Evolutionary conservation across 2,113 vertebrate genomes (phyloP), one percentile per base, ranked within the genome.

Genomic region (Lophius piscatorius): DNA sequence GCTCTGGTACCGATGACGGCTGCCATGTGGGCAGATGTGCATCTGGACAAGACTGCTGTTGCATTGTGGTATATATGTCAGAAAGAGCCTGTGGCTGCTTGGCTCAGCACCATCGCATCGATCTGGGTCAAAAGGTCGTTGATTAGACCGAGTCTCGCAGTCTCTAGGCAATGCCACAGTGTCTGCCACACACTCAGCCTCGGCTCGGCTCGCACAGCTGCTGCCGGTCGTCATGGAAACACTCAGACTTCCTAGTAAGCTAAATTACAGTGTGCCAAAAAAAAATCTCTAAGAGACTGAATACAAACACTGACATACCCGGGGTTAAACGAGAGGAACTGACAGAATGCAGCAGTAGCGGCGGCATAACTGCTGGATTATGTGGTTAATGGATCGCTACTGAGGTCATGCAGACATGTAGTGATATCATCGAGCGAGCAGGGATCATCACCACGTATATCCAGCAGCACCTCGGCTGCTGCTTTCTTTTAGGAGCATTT

Each of bases 51-150:
- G 29, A 31, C 29, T n/a, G n/a, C 66, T 20, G 11, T 59, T 3
- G 5, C 4, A 7, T 49, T 17, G 46, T 51, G 42, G 45, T 50
- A 39, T 71, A 48, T 57, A 42, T 76, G 52, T 59, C 62, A 65
- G 39, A 13, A 51, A 42, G 66, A 55, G 51, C 42, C 33, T n/a
- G 38, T 49, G 62, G 67, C 67, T 57, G 73, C 81, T 61, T 41
- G 69, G 71, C 71, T 65, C 71, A 55, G 77, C 54, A 60, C 44
- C 81, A 36, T 36, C 21, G 16, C 75, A 91, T 89, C 85, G 87
- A 91, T 85, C 82, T 77, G 75, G 88, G 89, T 91, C 86, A 89
- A 87, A 82, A 83, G 87, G 90, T 88, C 86, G 60, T 74, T 75
- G 87, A 90, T 87, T 73, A 82, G 70, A 70, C 72, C 1, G 51